Percentiles rank a stretch among this genome's conserved stretches.
These are phyloP conservation scores for Hirundo rustica DNA, from an alignment of 2,797 vertebrate genomes.

Conservation along the genomic window DNA sequence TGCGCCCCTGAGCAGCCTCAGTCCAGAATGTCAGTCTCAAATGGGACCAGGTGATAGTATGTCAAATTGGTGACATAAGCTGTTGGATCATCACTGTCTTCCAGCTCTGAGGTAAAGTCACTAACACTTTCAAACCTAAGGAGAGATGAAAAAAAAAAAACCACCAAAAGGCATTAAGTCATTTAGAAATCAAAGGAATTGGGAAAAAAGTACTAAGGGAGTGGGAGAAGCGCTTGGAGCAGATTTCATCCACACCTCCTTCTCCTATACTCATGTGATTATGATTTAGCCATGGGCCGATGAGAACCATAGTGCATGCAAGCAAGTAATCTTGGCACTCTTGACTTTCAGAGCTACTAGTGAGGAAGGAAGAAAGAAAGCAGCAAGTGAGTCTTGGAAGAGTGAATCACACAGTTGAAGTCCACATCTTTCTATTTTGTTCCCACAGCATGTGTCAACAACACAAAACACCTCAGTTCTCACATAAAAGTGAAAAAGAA, in stretches of 20 bases:
- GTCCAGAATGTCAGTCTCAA: constrained; percentile 97
- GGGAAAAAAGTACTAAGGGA: not conserved
- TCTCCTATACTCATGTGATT: not conserved
- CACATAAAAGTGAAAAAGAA: not conserved
- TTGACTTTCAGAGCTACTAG: not conserved
- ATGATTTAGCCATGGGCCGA: not conserved
- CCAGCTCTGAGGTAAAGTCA: constrained; percentile 85
- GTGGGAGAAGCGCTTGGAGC: not conserved
- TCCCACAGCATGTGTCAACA: not conserved
- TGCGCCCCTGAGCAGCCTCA: constrained; percentile 66
- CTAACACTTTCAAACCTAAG: constrained; percentile 87
- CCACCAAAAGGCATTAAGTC: not conserved
- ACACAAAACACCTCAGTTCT: not conserved
- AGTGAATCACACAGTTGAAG: not conserved
- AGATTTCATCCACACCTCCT: not conserved
- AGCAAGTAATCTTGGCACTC: not conserved
- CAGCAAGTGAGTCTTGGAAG: not conserved
- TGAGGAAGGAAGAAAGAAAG: not conserved
- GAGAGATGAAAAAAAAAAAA: not conserved
- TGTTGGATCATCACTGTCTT: constrained; percentile 84
- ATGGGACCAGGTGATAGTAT: constrained; percentile 96
- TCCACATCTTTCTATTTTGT: not conserved
- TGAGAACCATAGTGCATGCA: not conserved
- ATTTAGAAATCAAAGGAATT: not conserved
- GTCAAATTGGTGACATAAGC: constrained; percentile 97